Base-by-base conservation (phyloP, 2,113 vertebrate species). In the Oenanthe melanoleuca region DNA sequence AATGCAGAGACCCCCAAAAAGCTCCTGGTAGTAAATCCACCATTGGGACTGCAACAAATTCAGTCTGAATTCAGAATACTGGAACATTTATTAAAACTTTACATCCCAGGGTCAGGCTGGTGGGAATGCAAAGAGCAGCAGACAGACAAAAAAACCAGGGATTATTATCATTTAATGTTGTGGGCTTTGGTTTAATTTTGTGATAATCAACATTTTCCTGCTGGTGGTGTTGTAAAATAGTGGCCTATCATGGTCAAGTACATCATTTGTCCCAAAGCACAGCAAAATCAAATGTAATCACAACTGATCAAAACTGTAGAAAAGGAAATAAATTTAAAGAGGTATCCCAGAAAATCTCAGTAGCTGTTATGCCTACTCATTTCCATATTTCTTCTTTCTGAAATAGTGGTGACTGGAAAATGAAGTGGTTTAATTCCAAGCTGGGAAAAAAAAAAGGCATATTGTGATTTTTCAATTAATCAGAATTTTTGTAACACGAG, bases 391-490 rank as follows among this genome's bases (percentile, higher is more conserved):
- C 31, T 82, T 83, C 50, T 70, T 75, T 79, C 49, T 85, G 33
- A 91, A 81, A 13, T 33, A 63, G 12, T 22, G 33, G 19, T 44
- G 31, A 79, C 24, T 69, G 18, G 55, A 86, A 92, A 88, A 82
- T 26, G 3, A 86, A 74, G 47, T 55, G 21, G 4, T 86, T 92
- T 52, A 15, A 77, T 69, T 79, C 59, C 42, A 86, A 80, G 20
- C 37, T 75, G 25, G 42, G 92, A 47, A 93, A 86, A 91, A 94
- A 47, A 93, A 88, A 89, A 57, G 18, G 38, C 31, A 63, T 59
- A 63, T 16, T 63, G 24, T 6, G 26, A 49, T 82, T 82, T 94
- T 82, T 83, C 40, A 80, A 66, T 71, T 74, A 84, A 90, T 78
- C 42, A 40, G 37, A 63, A n/a, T 16, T 88, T 93, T 66, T 72